Evolutionary conservation across 2,888 invertebrate genomes (phyloP).

Genomic region (Drosophila ustulata): DNA sequence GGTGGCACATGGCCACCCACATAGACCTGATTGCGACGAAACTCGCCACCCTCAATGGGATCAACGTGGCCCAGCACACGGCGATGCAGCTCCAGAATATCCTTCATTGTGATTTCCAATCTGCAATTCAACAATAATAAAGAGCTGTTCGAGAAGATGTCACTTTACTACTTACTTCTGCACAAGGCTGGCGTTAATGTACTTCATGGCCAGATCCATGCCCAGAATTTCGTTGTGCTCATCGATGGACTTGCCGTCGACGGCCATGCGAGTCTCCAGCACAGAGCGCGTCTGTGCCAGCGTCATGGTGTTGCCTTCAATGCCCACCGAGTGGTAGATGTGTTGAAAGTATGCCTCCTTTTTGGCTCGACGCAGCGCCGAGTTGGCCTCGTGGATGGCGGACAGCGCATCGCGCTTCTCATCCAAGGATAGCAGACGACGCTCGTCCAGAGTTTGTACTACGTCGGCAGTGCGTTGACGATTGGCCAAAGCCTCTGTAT

Average conservation of each 20-base stretch:
- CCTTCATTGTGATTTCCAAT: slow-evolving; percentile 92
- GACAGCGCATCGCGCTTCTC: slow-evolving; percentile 93
- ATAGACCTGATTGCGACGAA: slow-evolving; percentile 95
- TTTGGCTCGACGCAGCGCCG: slow-evolving; percentile 93
- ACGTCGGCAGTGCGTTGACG: slow-evolving; percentile 94
- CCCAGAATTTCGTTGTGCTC: slow-evolving; percentile 99
- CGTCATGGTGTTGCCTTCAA: slow-evolving; percentile 99
- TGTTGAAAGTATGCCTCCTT: slow-evolving; percentile 98
- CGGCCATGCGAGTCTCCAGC: slow-evolving; percentile 94
- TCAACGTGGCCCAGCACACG: slow-evolving; percentile 98
- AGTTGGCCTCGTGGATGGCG: slow-evolving; percentile 91
- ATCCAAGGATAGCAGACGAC: slow-evolving; percentile 88
- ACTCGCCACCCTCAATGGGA: slow-evolving; percentile 95
- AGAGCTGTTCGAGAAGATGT: no score
- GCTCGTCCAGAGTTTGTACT: slow-evolving; percentile 94
- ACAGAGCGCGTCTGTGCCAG: slow-evolving; percentile 95
- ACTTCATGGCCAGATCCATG: slow-evolving; percentile 97
- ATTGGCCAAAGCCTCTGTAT: slow-evolving; percentile 92
- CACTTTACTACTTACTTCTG: slow-evolving; percentile 86
- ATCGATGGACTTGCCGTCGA: slow-evolving; percentile 95
- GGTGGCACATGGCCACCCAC: slow-evolving; percentile 98
- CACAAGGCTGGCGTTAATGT: slow-evolving; percentile 92
- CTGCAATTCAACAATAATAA: slow-evolving; percentile 81
- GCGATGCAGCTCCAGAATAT: slow-evolving; percentile 96
- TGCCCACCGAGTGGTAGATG: slow-evolving; percentile 98